A percentile compares a stretch with the other conserved stretches of the same genome.
phyloP scores from a whole-genome alignment of 2,888 invertebrate genomes.

The Drosophila parthenogenetica region DNA sequence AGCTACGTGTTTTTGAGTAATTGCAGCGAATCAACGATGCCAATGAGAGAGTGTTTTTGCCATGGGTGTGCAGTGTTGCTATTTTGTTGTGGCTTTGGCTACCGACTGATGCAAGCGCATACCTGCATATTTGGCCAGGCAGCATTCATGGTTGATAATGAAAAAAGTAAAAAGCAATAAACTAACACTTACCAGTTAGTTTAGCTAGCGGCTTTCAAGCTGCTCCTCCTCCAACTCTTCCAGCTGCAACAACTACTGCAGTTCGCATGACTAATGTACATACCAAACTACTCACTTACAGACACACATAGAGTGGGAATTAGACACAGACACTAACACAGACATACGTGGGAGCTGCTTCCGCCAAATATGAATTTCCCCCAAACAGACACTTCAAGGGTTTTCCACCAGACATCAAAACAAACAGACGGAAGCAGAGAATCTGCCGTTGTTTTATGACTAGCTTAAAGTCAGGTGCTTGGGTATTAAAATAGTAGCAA shows the following conservation, averaged over 20 bases:
- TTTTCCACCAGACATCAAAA: background rate
- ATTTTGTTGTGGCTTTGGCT: constrained; percentile 42
- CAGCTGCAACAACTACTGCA: background rate
- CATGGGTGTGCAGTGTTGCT: constrained; percentile 14
- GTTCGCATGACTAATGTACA: constrained; percentile 65
- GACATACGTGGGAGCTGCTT: constrained; percentile 28
- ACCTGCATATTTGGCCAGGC: constrained; percentile 67
- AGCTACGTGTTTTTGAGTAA: constrained; percentile 73
- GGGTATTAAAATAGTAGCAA: background rate
- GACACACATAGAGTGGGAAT: background rate
- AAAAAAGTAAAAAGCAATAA: constrained; percentile 58
- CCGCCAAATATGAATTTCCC: constrained; percentile 27
- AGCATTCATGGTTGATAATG: constrained; percentile 67
- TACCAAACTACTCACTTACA: constrained; percentile 34
- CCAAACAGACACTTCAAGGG: constrained; percentile 3
- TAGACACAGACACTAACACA: constrained; percentile 3
- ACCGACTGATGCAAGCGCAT: constrained; percentile 58
- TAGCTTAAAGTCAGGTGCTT: background rate
- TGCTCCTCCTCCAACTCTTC: constrained; percentile 5
- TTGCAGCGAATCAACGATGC: constrained; percentile 73
- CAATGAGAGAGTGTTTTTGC: constrained; percentile 46
- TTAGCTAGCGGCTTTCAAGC: constrained; percentile 19
- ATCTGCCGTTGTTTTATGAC: background rate
- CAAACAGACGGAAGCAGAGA: background rate
- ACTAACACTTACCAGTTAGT: background rate